Conservation (phyloP, 1,140 invertebrate genomes). For the silkworm (Bombyx mori) region ASM3026992v2 NC_085112.1:6017001-6017500, state of each 20-base stretch:
- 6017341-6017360: slow-evolving; percentile 51
- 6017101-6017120: slow-evolving; percentile 13
- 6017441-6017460: slow-evolving; percentile 43
- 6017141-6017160: slow-evolving; percentile 42
- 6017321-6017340: slow-evolving; percentile 69
- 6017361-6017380: slow-evolving; percentile 54
- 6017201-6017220: slow-evolving; percentile 62
- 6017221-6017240: slow-evolving; percentile 70
- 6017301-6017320: slow-evolving; percentile 59
- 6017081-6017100: slow-evolving; percentile 8
- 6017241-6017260: slow-evolving; percentile 68
- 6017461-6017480: slow-evolving; percentile 30
- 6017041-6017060: slow-evolving; percentile 29
- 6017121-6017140: slow-evolving; percentile 24
- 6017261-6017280: slow-evolving; percentile 51
- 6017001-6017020: slow-evolving; percentile 34
- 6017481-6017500: slow-evolving; percentile 45
- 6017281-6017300: slow-evolving; percentile 29
- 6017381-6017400: slow-evolving; percentile 55
- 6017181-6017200: slow-evolving; percentile 70
- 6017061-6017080: slow-evolving; percentile 38
- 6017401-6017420: slow-evolving; percentile 57
- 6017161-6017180: slow-evolving; percentile 57
- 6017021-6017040: slow-evolving; percentile 29
- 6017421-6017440: slow-evolving; percentile 29